phyloP scores from a whole-genome alignment of 1,140 invertebrate genomes.

The Rhopalosiphum maidis region DNA sequence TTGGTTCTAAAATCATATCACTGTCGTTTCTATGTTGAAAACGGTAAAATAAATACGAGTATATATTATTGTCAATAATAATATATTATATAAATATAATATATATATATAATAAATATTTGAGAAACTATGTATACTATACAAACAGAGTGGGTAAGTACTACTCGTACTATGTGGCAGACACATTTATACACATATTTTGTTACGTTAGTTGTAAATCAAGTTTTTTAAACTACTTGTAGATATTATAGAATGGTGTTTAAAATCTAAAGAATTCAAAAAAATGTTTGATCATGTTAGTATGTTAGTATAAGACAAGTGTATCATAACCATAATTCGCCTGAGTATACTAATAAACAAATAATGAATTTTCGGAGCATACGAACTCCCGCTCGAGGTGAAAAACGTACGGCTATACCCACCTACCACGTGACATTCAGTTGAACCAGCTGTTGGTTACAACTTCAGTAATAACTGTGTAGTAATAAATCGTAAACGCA shows the following conservation, averaged over 20 bases:
- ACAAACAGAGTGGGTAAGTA: not conserved
- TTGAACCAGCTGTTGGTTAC: not conserved
- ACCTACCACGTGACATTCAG: not conserved
- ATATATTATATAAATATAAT: not conserved
- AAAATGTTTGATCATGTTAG: not conserved
- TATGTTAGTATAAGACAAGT: not conserved
- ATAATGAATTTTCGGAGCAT: not conserved
- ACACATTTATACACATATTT: not conserved
- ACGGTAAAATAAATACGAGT: not conserved
- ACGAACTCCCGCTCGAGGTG: not conserved
- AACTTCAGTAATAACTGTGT: not conserved
- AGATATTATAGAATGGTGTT: not conserved
- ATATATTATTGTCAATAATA: constrained; percentile 11
- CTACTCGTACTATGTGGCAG: not conserved
- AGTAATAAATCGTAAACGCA: not conserved
- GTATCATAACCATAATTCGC: not conserved
- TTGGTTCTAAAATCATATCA: not conserved
- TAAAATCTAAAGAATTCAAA: not conserved
- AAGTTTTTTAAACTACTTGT: not conserved
- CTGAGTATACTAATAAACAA: not conserved
- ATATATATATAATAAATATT: not conserved
- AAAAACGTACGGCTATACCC: not conserved
- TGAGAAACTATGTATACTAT: not conserved
- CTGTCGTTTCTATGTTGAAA: not conserved
- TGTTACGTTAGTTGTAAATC: not conserved